Base-by-base conservation (phyloP, 2,797 vertebrate species). In the Galago senegalensis region DNA sequence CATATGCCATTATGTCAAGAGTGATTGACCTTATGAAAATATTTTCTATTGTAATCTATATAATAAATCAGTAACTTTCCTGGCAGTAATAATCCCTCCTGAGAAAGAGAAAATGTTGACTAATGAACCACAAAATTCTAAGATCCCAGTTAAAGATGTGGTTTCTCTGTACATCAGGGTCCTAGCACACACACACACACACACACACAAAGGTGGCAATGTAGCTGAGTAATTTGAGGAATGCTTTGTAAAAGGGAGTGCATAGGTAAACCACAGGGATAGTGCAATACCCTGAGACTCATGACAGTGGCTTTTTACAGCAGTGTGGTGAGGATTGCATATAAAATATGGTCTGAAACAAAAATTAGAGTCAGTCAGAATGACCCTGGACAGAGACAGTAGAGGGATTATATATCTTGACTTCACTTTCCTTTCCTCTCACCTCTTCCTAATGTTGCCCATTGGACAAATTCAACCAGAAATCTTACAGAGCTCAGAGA, bases 301-400 rank as follows among this genome's bases (percentile, higher is more conserved):
- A 23, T 53, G 80, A 80, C 23, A 87, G 20, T 11, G 81, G n/a
- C 63, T 87, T 94, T 79, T 82, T 89, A 79, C 16, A 87, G 79
- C 40, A 84, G 7, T 40, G 1, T 43, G 12, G n/a, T 80, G 17
- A 83, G 53, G 73, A 80, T 56, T 96, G 34, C 34, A 80, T 77
- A 90, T 29, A 91, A 95, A 87, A 92, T 63, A 75, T 9, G 87
- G 65, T 9, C 27, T 94, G 72, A 77, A 81, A 46, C 6, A 82
- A 87, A 89, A 87, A 67, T 80, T 56, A 75, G 8, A 76, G 73
- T 77, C 17, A 87, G 29, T 27, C 18, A 72, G 16, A 75, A 56
- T 95, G 60, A 96, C 29, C 21, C 4, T 17, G 1, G 37, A 27
- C 58, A 27, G 56, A 96, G 17, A 20, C 1, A 29, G 14, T 17